These are phyloP conservation scores for Loriculus beryllinus DNA, from an alignment of 2,797 vertebrate species.

Conservation along the genomic window DNA sequence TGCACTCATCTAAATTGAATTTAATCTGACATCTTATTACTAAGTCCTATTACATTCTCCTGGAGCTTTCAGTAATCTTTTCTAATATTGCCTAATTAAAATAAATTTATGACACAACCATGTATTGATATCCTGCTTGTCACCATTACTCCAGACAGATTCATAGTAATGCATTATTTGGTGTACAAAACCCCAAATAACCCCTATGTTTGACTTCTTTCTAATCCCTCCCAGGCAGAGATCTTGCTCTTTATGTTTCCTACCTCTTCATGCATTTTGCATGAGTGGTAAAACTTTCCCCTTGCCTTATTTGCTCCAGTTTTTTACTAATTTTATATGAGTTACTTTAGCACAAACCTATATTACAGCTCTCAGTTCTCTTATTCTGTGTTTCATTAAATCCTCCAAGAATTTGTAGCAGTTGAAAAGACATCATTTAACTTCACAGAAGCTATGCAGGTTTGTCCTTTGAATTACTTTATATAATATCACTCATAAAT, in stretches of 20 bases:
- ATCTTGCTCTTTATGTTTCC: background rate
- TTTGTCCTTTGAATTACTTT: background rate
- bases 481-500: background rate
- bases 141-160: background rate
- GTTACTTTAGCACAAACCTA: background rate
- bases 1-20: conserved; percentile 36
- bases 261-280: background rate
- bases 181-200: background rate
- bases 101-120: background rate
- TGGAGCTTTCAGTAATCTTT: background rate
- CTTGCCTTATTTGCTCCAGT: background rate
- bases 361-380: background rate
- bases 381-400: background rate
- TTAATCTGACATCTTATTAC: conserved; percentile 52
- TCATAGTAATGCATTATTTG: background rate
- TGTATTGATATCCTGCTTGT: background rate
- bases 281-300: background rate
- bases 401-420: background rate
- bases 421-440: background rate
- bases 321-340: background rate
- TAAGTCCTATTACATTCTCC: conserved; percentile 17
- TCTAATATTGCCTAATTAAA: conserved; percentile 14
- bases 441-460: background rate
- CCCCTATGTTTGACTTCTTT: background rate
- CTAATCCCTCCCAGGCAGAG: background rate